Base-by-base conservation (phyloP, 2,113 vertebrate genomes). In the Hippocampus guttulatus region DNA sequence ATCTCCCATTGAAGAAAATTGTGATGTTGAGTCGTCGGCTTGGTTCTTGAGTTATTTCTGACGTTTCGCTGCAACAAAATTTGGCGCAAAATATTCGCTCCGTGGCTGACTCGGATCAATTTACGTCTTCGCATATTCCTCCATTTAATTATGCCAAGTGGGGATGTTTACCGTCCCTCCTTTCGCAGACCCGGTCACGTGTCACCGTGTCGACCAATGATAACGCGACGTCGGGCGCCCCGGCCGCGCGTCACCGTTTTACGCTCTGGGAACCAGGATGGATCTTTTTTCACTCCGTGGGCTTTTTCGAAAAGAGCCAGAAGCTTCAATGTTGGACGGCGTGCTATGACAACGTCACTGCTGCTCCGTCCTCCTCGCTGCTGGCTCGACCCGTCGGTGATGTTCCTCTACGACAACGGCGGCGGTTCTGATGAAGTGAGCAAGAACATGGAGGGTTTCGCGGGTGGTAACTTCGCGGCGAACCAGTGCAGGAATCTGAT, bases 311-410 rank as follows among this genome's bases (percentile, higher is more conserved):
- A 95, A 94, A 95, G 95, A 96, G 95, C 94, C 92, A 89, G 77
- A 88, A 87, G 95, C 93, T 93, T 95, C 94, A 91, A 96, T 96
- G 95, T 94, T 93, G 95, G 93, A 93, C 84, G 90, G 76, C 95
- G 95, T 96, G 97, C 95, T 98, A 98, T 98, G 97, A 98, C 97
- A 95, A 95, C 96, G 93, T 97, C 97, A 95, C 94, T 98, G 92
- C 95, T 98, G 90, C 96, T 98, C 93, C 96, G 96, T 93, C 95
- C 97, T 81, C 95, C 97, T 81, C 95, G 95, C 94, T 98, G 95
- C 94, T 98, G 96, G 96, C 95, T 96, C 93, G 97, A 98, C 94
- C 96, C 96, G 80, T 89, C 90, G 92, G 95, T 98, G 91, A 98
- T 98, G 97, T 98, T 98, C 85, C 95, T 98, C 87, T 98, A 98